phyloP scores from a whole-genome alignment of 2,113 vertebrate genomes.

The Ochotona curzoniae region DNA sequence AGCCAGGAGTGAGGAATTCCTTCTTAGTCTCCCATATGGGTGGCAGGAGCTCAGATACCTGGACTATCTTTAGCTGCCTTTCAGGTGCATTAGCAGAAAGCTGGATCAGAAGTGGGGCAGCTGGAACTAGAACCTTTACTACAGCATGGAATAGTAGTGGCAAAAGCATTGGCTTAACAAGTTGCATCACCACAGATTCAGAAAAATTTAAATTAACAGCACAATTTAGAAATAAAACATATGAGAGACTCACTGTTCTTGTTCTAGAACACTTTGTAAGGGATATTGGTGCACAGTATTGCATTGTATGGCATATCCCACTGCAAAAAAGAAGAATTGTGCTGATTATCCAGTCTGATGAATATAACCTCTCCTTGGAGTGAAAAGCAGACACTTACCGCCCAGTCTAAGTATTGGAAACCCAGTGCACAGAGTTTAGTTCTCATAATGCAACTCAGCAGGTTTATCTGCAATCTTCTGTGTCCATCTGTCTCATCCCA shows the following conservation, averaged over 20 bases:
- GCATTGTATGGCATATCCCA: neutral
- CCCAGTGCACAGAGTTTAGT: neutral
- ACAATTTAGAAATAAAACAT: neutral
- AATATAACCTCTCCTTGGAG: neutral
- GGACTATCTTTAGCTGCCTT: no score
- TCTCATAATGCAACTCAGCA: neutral
- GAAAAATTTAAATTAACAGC: neutral
- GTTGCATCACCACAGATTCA: neutral
- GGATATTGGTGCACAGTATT: neutral
- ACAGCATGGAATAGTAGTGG: no score
- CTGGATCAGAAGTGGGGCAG: no score
- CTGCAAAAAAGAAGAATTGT: neutral
- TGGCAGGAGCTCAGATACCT: no score
- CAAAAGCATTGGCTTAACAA: no score
- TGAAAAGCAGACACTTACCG: neutral
- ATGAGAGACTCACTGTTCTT: neutral
- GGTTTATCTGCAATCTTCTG: neutral
- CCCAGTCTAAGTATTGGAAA: neutral
- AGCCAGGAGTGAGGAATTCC: no score
- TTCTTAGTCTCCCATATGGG: no score
- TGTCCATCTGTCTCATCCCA: neutral
- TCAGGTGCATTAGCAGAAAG: no score
- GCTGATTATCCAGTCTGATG: neutral
- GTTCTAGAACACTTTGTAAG: neutral
- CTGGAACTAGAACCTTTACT: no score